These are phyloP conservation scores for Morone chrysops DNA, from an alignment of 2,113 vertebrate genomes.

Conservation along the genomic window DNA sequence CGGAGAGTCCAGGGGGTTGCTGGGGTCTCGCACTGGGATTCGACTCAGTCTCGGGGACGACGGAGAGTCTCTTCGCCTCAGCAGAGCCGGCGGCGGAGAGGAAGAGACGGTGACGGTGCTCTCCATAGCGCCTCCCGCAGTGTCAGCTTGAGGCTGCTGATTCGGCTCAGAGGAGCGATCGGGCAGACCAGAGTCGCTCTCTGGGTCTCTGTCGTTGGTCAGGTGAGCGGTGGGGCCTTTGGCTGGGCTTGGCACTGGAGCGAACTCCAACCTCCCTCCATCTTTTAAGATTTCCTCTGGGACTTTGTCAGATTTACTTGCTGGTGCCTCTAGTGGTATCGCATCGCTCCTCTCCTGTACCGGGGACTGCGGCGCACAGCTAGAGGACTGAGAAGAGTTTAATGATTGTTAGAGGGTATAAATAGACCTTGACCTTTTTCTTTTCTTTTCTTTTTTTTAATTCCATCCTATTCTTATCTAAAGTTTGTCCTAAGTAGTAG, in stretches of 20 bases:
- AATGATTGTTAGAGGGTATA: not conserved
- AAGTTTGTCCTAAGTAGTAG: not conserved
- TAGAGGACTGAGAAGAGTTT: conserved; percentile 71
- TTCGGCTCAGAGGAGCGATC: conserved; percentile 81
- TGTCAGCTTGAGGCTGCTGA: conserved; percentile 75
- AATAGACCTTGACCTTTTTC: too few species aligned
- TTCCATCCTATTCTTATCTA: too few species aligned
- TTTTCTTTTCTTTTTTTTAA: too few species aligned
- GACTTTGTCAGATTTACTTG: conserved; percentile 46
- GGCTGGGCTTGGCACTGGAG: conserved; percentile 80
- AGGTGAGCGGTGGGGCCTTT: conserved; percentile 55
- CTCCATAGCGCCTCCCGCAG: conserved; percentile 70
- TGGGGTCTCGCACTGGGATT: conserved; percentile 93
- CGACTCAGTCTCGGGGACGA: conserved; percentile 89
- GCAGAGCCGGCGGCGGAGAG: conserved; percentile 67
- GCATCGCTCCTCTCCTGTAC: conserved; percentile 71
- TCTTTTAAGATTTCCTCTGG: conserved; percentile 63
- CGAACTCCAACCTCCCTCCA: conserved; percentile 68
- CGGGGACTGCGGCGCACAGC: conserved; percentile 61
- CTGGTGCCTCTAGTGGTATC: conserved; percentile 63
- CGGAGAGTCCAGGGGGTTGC: conserved; percentile 86
- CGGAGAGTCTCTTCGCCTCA: conserved; percentile 73
- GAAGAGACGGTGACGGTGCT: conserved; percentile 71
- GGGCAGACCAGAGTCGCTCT: conserved; percentile 83
- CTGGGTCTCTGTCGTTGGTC: conserved; percentile 78